These are phyloP conservation scores for Lottia scabra DNA, from an alignment of 2,888 invertebrate species.

Conservation along the genomic window DNA sequence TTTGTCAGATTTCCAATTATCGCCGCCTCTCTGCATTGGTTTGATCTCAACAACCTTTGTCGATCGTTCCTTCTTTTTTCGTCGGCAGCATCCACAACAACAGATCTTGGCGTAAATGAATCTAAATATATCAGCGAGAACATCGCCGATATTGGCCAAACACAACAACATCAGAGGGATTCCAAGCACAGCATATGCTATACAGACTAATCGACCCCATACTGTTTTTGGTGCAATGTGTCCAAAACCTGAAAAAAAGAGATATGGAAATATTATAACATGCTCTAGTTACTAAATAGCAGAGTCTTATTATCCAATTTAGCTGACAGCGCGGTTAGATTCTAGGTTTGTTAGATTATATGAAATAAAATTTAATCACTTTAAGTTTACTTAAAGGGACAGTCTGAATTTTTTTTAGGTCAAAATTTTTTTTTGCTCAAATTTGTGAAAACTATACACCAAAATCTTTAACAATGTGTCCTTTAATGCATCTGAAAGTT, in stretches of 20 bases:
- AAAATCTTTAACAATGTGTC: no score
- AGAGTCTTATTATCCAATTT: no score
- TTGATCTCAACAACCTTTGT: constrained; percentile 48
- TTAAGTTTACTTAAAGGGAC: no score
- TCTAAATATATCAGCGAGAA: constrained; percentile 71
- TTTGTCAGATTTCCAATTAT: constrained; percentile 48
- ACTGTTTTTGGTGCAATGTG: constrained; percentile 68
- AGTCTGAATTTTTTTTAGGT: no score
- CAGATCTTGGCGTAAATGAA: constrained; percentile 70
- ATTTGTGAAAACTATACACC: no score
- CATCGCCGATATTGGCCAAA: constrained; percentile 72
- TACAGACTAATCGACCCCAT: constrained; percentile 68
- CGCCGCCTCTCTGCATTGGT: constrained; percentile 30
- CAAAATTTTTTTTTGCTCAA: no score
- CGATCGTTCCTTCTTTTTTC: constrained; percentile 42
- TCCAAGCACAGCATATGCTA: constrained; percentile 70
- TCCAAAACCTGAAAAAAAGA: constrained; percentile 63
- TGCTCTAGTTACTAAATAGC: no score
- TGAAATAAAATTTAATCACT: no score
- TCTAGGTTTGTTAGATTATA: no score
- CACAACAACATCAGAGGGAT: constrained; percentile 72
- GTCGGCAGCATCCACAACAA: constrained; percentile 64
- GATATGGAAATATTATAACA: no score
- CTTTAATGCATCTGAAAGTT: no score
- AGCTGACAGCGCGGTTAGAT: no score